Base-by-base conservation (phyloP, 92 coral and sea anemone species). In the Porites evermanni region DNA sequence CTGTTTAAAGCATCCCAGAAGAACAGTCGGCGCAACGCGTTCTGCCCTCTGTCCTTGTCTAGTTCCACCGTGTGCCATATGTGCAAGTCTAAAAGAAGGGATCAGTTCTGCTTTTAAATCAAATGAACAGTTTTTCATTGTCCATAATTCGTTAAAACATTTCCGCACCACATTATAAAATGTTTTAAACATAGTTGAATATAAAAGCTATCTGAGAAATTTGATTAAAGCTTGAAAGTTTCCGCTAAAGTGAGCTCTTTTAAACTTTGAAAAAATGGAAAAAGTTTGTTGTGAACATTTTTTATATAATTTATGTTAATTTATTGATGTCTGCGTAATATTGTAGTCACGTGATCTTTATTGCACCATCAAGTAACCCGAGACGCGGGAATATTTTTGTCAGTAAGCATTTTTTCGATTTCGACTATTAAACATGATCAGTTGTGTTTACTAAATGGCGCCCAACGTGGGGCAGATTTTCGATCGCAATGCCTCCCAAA, bases 11-110 rank as follows among this genome's bases (percentile, higher is more conserved):
- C 78, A 16, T 94, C 86, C 69, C 80, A 66, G 74, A 96, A 88
- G 76, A 90, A 96, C 86, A 96, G 82, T 19, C 98, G 95, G n/a
- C 95, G 92, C 24, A 87, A 86, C 7, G 61, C 61, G 61, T 56
- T 56, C 13, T 56, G 61, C 16, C 2, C 61, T 56, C 16, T 92
- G 78, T 81, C 92, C 23, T 74, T 86, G 38, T 96, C 98, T 53
- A 95, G 86, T 24, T 91, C 94, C 52, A 96, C n/a, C 2, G 26
- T 29, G 89, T 91, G 92, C 58, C 80, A 60, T 20, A 96, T 86
- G 38, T 71, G 47, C 64, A 94, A 84, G 12, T 82, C 98, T 94
- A 79, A 12, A 79, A 79, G 53, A 38, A 38, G 47, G 0, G 47
- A 38, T 38, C 47, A 3, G 61, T 11, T 1, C 61, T 56, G 12